Base-by-base conservation (phyloP, 1,140 invertebrate genomes). In the Archegozetes longisetosus region DNA sequence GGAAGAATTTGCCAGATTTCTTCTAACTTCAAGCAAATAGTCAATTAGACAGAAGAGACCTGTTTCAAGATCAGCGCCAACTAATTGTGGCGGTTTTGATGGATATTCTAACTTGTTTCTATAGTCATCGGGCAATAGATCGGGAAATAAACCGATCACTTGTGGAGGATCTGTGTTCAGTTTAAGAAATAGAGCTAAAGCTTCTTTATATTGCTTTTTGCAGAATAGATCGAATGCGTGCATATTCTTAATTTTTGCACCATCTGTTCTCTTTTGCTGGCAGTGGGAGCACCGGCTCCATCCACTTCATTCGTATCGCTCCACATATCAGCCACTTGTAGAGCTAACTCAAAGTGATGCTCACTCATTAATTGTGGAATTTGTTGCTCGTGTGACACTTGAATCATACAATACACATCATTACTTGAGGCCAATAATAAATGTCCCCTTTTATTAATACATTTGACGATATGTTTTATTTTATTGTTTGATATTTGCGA, bases 331-430 rank as follows among this genome's bases (percentile, higher is more conserved):
- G 86, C 88, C 59, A 97, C 73, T 71, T 87, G 83, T 23, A 95
- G 76, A n/a, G 92, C 92, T 46, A 96, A 73, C 72, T 93, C 85
- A 76, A 94, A 96, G 67, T 93, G 85, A 73, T 93, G 93, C 64
- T 85, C 81, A 63, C 84, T 80, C 1, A 95, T 71, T 23, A 96
- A 74, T 61, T 83, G 80, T 66, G 84, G 76, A 14, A 90, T 83
- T 74, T 96, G 91, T 58, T 80, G 81, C 2, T 80, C 77, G 57
- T 88, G 76, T 61, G 90, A 84, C 4, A 88, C 79, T 13, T 81
- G 76, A 53, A 78, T 80, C 24, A 97, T 73, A 68, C 83, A 83
- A 88, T 90, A 95, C 22, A 96, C 80, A 71, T 86, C 81, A 64
- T 84, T 84, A 12, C 81, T 75, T 0, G 89, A 92, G 2, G 90